Base-by-base conservation (phyloP, 2,797 vertebrate species). In the Coregonus sp. region DNA sequence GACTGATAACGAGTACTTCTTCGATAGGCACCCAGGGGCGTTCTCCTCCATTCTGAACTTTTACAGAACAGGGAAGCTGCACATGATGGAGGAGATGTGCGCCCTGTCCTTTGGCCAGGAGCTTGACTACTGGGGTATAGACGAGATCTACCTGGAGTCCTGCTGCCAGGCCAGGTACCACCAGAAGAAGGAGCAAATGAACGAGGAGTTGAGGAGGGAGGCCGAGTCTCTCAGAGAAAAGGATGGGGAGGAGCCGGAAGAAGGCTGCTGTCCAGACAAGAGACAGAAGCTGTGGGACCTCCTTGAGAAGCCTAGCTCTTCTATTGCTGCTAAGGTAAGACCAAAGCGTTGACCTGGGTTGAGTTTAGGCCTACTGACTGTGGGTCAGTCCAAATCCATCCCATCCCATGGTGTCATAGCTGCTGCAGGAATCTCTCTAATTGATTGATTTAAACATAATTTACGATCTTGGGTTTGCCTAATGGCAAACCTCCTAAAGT, bases 41-140 rank as follows among this genome's bases (percentile, higher is more conserved):
- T 99, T 99, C 93, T 97, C 97, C 74, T 99, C 98, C 86, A 99
- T 99, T 91, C 93, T 99, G 80, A 99, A 99, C 94, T 99, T 99
- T 94, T 99, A 99, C 94, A 94, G 98, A 85, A 99, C 98, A 2
- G 98, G 98, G 63, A 99, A 99, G 78, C 92, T 99, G 75, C 98
- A 99, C 89, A 99, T 99, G 98, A 99, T 99, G 98, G 98, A 99
- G 89, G 98, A 99, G 93, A 99, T 99, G 98, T 99, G 98, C 4
- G 98, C 98, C 0, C 94, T 99, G 67, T 99, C 98, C 51, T 99
- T 99, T 25, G 97, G 98, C 71, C 98, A 99, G 88, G 98, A 99
- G 88, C 96, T 99, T 52, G 98, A 99, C 90, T 99, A 98, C 87
- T 99, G 98, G 98, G 97, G 97, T n/a, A 97, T 99, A 14, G 98